A percentile compares a stretch with the other conserved stretches of the same genome.
These are phyloP conservation scores for Mormyrus hasselquistii DNA, from an alignment of 2,797 vertebrate genomes.

Conservation along the genomic window DNA sequence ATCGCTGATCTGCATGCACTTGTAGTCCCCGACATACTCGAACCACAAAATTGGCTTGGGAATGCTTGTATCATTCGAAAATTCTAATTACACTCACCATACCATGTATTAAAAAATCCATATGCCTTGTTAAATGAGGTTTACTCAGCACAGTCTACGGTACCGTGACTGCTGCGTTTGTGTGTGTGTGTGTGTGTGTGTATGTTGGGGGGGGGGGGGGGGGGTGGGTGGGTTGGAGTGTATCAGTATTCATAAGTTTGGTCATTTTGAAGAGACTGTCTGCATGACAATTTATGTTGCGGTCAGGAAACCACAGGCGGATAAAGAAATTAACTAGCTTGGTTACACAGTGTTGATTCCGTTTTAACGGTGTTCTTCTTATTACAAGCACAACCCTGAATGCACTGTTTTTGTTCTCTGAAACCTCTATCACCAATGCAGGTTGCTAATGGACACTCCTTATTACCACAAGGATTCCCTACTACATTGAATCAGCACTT, in stretches of 20 bases:
- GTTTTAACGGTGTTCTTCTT: neutral
- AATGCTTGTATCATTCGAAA: neutral
- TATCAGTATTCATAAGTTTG: neutral
- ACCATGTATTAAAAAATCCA: neutral
- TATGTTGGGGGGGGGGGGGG: too few relatives aligned
- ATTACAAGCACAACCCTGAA: neutral
- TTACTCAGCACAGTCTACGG: neutral
- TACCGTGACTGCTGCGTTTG: neutral
- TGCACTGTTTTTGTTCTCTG: neutral
- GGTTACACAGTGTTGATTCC: neutral
- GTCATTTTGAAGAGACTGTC: neutral
- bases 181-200: neutral
- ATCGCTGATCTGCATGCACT: neutral
- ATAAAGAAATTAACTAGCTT: neutral
- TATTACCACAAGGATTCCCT: neutral
- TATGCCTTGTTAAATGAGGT: neutral
- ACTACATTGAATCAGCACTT: neutral
- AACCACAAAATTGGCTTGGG: neutral
- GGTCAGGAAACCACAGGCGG: neutral
- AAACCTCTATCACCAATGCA: neutral
- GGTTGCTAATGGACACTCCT: neutral
- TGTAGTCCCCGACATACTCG: neutral
- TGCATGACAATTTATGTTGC: neutral
- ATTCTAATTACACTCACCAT: neutral
- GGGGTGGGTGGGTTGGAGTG: neutral